Evolutionary conservation across 2,113 vertebrate genomes (phyloP), one percentile per base, ranked within the genome.

Genomic region (Cyphomyrus plagiostoma): DNA sequence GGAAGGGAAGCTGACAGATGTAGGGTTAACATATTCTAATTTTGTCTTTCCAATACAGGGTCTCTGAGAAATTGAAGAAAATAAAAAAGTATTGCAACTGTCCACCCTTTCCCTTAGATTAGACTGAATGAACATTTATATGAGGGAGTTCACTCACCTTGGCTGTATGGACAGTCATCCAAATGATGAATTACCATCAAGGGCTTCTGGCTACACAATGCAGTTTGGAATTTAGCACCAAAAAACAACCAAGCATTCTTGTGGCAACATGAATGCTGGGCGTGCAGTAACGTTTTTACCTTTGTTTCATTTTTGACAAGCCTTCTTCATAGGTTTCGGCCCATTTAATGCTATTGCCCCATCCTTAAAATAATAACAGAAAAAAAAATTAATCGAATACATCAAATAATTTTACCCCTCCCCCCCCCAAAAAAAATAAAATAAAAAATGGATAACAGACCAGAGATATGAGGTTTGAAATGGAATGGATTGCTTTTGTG

Each of bases 161-260:
- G 93, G 92, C 96, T 95, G 89, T 96, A 93, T n/a, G 95, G 96
- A 91, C 97, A 98, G 0, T 96, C 93, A 1, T 96, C 96, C 90
- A 94, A 92, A 92, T 98, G 97, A 94, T 97, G 97, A 94, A 98
- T 98, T 90, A 96, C 91, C 95, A 98, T 98, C 93, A 98, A 74
- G 3, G 98, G 97, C 91, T 97, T 98, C 80, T 96, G 94, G 92
- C 97, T 99, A 92, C 53, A 87, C 56, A 88, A 91, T 89, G 23
- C 88, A 91, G 91, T 92, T 35, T 48, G 90, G 66, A 88, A 89
- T 42, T 52, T 45, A 84, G 39, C 82, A 84, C 0, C 39, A 23
- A 48, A 45, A 46, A 30, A 23, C 48, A 13, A 4, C 30, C 35
- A 46, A 19, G 35, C 19, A 88, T 19, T 35, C 52, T 42, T 4